phyloP scores from a whole-genome alignment of 2,113 vertebrate genomes.

The Sardina pilchardus region DNA sequence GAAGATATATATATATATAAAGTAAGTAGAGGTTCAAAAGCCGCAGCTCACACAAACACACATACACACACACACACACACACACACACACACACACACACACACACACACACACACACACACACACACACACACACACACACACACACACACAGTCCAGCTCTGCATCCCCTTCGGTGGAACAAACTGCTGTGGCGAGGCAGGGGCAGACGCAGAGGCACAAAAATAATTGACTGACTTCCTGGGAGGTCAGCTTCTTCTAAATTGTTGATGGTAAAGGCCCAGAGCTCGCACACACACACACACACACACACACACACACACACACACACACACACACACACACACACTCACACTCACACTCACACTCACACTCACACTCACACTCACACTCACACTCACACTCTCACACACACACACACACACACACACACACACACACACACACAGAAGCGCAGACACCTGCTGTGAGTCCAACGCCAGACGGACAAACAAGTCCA shows the following conservation, averaged over 20 bases:
- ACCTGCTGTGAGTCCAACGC: not conserved
- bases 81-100: constrained; percentile 25
- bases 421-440: constrained; percentile 6
- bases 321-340: not conserved
- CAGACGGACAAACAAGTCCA: no score
- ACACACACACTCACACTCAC: constrained; percentile 14
- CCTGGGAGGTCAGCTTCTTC: no score
- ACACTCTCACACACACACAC: not conserved
- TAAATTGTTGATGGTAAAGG: no score
- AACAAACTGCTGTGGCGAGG: no score
- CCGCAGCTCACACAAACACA: not conserved
- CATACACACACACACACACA: not conserved
- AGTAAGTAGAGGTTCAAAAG: not conserved
- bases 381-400: not conserved
- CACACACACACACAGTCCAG: not conserved
- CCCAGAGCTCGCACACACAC: not conserved
- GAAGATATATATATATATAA: not conserved
- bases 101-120: constrained; percentile 24
- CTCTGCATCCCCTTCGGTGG: not conserved
- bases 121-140: not conserved
- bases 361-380: constrained; percentile 16
- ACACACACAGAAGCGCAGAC: not conserved
- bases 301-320: constrained; percentile 16
- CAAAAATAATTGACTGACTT: no score
- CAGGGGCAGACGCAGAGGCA: no score